Conservation (phyloP, 2,113 vertebrate species). For the Hippocampus abdominalis region DNA sequence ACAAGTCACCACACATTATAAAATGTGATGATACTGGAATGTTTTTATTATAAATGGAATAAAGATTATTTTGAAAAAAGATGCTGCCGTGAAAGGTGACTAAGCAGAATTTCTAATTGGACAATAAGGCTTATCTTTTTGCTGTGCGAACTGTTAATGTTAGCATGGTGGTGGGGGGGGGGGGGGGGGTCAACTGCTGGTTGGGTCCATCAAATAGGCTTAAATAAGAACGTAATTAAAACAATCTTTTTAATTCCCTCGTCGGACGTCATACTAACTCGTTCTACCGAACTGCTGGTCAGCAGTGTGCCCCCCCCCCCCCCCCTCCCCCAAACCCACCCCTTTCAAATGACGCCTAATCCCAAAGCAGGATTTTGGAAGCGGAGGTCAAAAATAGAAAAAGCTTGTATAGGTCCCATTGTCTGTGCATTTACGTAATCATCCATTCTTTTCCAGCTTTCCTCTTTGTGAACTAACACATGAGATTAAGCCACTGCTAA, state of each 20-base stretch:
- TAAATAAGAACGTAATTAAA: neutral
- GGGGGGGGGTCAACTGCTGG: neutral
- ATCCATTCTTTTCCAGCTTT: constrained; percentile 13
- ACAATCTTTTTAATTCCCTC: neutral
- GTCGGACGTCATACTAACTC: constrained; percentile 24
- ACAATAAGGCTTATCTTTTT: neutral
- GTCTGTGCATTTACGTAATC: constrained; percentile 48
- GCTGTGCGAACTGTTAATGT: neutral
- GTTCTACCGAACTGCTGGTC: constrained; percentile 33
- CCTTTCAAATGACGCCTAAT: constrained; percentile 55
- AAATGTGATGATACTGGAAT: neutral
- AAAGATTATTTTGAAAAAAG: neutral
- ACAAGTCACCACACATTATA: neutral
- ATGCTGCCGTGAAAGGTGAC: neutral
- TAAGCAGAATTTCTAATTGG: neutral
- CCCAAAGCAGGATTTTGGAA: constrained; percentile 51
- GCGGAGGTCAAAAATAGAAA: constrained; percentile 65
- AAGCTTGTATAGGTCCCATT: constrained; percentile 54
- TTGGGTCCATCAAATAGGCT: neutral
- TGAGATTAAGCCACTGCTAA: neutral
- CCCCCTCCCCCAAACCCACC: too few relatives aligned
- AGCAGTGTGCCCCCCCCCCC: constrained; percentile 6
- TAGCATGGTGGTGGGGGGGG: too few relatives aligned
- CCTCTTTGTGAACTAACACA: constrained; percentile 10
- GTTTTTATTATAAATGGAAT: neutral